Conservation (phyloP, 2,113 vertebrate genomes). For the Tragelaphus buxtoni region DNA sequence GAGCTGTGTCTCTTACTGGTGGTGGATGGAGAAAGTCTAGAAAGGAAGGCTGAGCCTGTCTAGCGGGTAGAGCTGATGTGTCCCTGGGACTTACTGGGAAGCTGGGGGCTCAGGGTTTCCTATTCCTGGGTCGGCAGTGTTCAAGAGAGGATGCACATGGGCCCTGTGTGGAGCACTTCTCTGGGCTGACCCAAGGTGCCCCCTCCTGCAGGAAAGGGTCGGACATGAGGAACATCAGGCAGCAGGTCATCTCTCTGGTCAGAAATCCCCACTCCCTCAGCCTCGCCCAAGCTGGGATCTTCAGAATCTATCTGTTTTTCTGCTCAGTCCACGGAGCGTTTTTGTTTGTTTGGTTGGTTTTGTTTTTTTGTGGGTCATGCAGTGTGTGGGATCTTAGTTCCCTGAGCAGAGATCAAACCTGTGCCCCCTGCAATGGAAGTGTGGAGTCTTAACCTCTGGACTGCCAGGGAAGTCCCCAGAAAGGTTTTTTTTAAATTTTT, state of each 20-base stretch:
- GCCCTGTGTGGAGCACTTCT: background rate
- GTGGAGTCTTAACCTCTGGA: background rate
- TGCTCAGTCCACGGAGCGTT: background rate
- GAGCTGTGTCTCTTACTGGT: background rate
- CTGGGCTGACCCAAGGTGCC: background rate
- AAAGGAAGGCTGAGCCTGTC: background rate
- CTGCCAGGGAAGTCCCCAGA: background rate
- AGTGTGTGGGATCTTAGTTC: background rate
- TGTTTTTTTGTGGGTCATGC: fast-evolving
- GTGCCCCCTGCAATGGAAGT: background rate
- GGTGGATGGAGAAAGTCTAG: background rate
- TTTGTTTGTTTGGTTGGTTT: background rate
- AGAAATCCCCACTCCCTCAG: background rate
- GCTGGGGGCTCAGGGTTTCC: background rate
- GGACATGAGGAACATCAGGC: background rate
- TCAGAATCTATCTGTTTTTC: background rate
- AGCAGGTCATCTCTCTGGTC: background rate
- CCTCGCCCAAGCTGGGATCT: background rate
- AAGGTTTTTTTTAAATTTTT: background rate
- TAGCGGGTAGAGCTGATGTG: fast-evolving
- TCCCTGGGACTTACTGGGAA: background rate
- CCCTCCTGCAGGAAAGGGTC: background rate
- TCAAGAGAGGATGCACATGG: fast-evolving
- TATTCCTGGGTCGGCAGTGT: background rate
- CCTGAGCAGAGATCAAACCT: background rate